Evolutionary conservation across 2,888 invertebrate species (phyloP), one percentile per base, ranked within the genome.

Genomic region (Thalpophila matura): DNA sequence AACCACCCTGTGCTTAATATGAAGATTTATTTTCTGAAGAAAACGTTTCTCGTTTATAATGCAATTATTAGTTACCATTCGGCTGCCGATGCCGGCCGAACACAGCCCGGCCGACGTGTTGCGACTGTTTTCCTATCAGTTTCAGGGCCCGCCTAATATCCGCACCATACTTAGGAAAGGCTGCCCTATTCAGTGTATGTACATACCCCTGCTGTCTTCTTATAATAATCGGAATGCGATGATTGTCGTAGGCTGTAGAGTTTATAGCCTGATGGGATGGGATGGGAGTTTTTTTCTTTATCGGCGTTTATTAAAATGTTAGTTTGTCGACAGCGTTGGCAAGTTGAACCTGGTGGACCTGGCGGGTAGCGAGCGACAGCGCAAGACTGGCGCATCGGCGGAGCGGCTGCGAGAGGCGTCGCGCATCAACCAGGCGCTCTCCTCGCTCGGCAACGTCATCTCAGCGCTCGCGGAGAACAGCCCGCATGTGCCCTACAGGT

Each of bases 401-500:
- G 98, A 99, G 79, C 96, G 99, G 47, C 95, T 99, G 64, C 98
- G 98, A 80, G 99, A 99, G 94, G 99, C 99, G 2, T 98, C 99
- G 74, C 99, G 99, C 94, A 99, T 99, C 86, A 99, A 99, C 95
- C 96, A 99, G 88, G 99, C 99, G 35, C 95, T 99, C 10, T 99
- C 99, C 46, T 99, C 99, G n/a, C 96, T 99, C 74, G 99, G 99
- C 16, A 99, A 99, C 95, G 99, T 99, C 35, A 99, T 99, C 85
- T 99, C 99, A 33, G 99, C 99, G 4, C 95, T 99, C 70, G 99
- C 99, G 49, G 99, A 99, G 84, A 98, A 97, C 92, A 98, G 98
- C 56, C 97, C 98, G 0, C 99, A 99, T 89, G 98, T 99, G 82
- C 99, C 99, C 1, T 99, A 99, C 94, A 95, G 95, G 95, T 95